Base-by-base conservation (phyloP, 1,140 invertebrate species). In the Neodiprion pinetum region DNA sequence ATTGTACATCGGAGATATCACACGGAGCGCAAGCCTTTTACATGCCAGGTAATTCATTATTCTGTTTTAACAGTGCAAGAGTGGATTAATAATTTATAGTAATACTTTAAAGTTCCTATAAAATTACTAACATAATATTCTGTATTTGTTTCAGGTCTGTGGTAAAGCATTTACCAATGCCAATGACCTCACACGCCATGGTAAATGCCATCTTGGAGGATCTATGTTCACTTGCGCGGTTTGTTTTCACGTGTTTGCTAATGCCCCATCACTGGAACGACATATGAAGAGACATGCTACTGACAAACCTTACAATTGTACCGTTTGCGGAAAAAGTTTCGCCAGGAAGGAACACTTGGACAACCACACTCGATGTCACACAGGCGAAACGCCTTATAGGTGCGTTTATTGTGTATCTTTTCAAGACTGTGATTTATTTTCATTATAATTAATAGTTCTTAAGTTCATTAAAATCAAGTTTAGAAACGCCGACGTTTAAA, bases 321-420 rank as follows among this genome's bases (percentile, higher is more conserved):
- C 93, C 7, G 93, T 94, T 76, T 97, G 96, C 86, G 93, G 94
- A 28, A 97, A 97, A 87, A 94, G 93, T 28, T 97, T 97, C 85
- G 95, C 95, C 7, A 90, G 95, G 47, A 96, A 96, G 86, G 94
- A 95, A 83, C 94, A 96, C 86, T 90, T 96, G 68, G 94, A 95
- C 83, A 95, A 95, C 85, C 95, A 96, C 83, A 94, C 94, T 70
- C 90, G 94, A 74, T 94, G 93, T 84, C 94, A 96, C 85, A 95
- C 94, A 14, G 96, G 96, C 50, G 97, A 98, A 87, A 94, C 93
- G 49, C 93, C 93, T 3, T 94, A 93, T 80, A 90, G 92, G 89
- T 92, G 86, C 77, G 70, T 71, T 77, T 17, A 50, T 65, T 14
- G 28, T 65, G 4, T 70, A 28, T n/a, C 11, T 68, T 69, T n/a